A percentile compares a stretch with the other conserved stretches of the same genome.
Conservation (phyloP, 1,140 invertebrate genomes). For the Meteorus sp. region DNA sequence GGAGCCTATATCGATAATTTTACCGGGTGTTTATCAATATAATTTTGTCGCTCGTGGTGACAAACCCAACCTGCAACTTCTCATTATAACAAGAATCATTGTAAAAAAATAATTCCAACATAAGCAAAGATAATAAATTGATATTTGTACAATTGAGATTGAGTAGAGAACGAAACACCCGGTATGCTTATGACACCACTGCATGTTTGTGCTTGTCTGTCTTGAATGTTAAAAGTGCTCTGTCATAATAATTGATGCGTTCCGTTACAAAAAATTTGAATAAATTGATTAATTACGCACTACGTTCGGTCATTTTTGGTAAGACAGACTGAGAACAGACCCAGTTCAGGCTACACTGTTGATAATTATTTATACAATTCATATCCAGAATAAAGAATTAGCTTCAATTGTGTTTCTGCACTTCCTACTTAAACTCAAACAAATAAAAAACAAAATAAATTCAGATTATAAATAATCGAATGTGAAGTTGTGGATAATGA, state of each 20-base stretch:
- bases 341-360: conserved; percentile 52
- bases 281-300: conserved; percentile 5
- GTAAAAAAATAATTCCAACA: conserved; percentile 4
- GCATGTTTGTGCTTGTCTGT: conserved; percentile 60
- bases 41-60: conserved; percentile 26
- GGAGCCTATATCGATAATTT: conserved; percentile 52
- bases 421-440: too few species aligned
- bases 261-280: neutral
- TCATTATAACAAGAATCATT: neutral
- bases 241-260: neutral
- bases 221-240: conserved; percentile 44
- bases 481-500: too few species aligned
- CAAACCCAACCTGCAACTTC: neutral
- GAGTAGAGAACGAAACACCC: conserved; percentile 47
- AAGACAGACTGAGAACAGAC: conserved; percentile 61
- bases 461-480: too few species aligned
- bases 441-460: too few species aligned
- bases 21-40: conserved; percentile 57
- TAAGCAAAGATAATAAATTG: conserved; percentile 23
- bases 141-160: conserved; percentile 4
- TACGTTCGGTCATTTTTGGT: conserved; percentile 38
- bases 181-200: conserved; percentile 57
- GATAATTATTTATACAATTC: too few species aligned
- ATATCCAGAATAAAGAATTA: conserved; percentile 58
- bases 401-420: conserved; percentile 13